Evolutionary conservation across 2,797 vertebrate species (phyloP).

Genomic region (Psittacula echo): DNA sequence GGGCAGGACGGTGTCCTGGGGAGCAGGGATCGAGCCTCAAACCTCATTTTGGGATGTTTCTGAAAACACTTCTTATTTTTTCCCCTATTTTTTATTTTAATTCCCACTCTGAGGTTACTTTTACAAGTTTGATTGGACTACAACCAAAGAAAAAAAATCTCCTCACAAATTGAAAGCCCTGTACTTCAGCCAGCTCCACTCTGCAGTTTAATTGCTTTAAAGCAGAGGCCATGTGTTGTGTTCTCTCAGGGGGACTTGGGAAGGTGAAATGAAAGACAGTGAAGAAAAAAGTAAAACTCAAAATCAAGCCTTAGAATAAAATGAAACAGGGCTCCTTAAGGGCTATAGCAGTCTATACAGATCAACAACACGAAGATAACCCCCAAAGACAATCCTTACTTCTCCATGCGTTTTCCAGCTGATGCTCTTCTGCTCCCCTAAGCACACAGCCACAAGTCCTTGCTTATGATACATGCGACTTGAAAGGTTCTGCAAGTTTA

Average conservation of each 20-base stretch:
- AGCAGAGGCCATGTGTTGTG: slow-evolving; percentile 48
- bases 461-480: neutral
- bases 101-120: slow-evolving; percentile 33
- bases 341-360: neutral
- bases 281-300: neutral
- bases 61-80: neutral
- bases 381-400: neutral
- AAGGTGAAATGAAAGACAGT: slow-evolving; percentile 50
- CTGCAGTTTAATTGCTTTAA: slow-evolving; percentile 56
- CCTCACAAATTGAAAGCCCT: slow-evolving; percentile 16
- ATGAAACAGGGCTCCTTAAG: neutral
- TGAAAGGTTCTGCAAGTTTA: neutral
- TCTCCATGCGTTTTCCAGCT: neutral
- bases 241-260: neutral
- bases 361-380: neutral
- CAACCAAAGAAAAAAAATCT: neutral
- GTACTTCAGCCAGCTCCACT: slow-evolving; percentile 54
- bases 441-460: neutral
- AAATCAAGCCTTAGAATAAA: neutral
- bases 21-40: neutral
- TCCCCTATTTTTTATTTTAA: neutral
- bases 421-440: neutral
- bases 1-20: neutral
- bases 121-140: slow-evolving; percentile 57
- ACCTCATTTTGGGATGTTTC: slow-evolving; percentile 10